phyloP scores from a whole-genome alignment of 1,140 invertebrate genomes.

The Lordiphosa stackelbergi region DNA sequence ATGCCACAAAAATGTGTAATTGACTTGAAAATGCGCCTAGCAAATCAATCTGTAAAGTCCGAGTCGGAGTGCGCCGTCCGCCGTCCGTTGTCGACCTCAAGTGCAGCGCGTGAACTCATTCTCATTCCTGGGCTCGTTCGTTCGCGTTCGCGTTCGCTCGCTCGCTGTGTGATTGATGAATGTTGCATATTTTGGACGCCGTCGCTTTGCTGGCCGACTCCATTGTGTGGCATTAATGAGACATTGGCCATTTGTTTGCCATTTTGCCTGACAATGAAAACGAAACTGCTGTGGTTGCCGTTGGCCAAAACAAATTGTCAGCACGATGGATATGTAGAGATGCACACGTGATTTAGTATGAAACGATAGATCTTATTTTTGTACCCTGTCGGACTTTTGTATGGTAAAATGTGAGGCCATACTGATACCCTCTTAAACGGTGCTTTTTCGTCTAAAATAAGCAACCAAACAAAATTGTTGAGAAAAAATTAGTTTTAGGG shows the following conservation, averaged over 20 bases:
- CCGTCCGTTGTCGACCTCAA: slow-evolving; percentile 56
- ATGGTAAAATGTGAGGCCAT: too few species aligned
- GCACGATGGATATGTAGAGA: slow-evolving; percentile 7
- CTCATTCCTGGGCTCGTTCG: slow-evolving; percentile 39
- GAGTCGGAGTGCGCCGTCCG: slow-evolving; percentile 14
- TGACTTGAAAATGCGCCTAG: slow-evolving; percentile 71
- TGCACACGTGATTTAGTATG: slow-evolving; percentile 1
- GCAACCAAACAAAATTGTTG: too few species aligned
- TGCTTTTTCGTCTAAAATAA: too few species aligned
- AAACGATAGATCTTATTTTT: too few species aligned
- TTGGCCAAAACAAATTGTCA: slow-evolving; percentile 48
- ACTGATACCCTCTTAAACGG: too few species aligned
- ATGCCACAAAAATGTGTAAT: slow-evolving; percentile 74
- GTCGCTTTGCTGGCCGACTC: slow-evolving; percentile 47
- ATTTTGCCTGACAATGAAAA: slow-evolving; percentile 56
- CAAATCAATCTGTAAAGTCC: slow-evolving; percentile 60
- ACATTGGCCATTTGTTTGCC: slow-evolving; percentile 69
- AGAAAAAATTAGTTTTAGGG: too few species aligned
- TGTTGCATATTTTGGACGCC: slow-evolving; percentile 71
- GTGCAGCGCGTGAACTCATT: slow-evolving; percentile 72
- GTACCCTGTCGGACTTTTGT: too few species aligned
- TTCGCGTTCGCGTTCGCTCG: slow-evolving; percentile 19
- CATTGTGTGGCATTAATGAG: slow-evolving; percentile 73
- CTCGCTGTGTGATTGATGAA: slow-evolving; percentile 70
- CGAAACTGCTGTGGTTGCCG: slow-evolving; percentile 29